These are phyloP conservation scores for Morus bassanus DNA, from an alignment of 2,797 vertebrate genomes.

Conservation along the genomic window DNA sequence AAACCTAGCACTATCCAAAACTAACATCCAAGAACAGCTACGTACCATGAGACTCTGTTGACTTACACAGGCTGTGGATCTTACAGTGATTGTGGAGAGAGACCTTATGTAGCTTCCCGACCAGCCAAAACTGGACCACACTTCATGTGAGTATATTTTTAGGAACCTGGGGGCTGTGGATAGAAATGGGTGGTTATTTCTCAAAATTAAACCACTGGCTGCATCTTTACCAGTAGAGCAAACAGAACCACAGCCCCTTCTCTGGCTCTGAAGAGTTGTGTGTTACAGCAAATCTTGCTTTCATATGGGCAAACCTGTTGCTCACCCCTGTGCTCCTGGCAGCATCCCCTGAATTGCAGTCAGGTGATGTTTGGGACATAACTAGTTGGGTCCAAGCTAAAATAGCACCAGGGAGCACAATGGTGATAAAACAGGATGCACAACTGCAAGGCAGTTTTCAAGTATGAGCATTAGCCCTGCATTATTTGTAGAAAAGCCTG, in stretches of 20 bases:
- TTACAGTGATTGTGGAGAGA: not conserved
- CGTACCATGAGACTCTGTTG: not conserved
- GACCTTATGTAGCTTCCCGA: not conserved
- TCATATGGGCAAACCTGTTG: not conserved
- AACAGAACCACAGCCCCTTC: not conserved
- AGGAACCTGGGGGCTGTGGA: not conserved
- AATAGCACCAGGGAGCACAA: not conserved
- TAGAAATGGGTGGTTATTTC: not conserved
- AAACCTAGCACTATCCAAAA: not conserved
- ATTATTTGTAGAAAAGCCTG: not conserved
- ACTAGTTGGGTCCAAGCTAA: not conserved
- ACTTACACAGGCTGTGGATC: not conserved
- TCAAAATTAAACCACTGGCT: not conserved
- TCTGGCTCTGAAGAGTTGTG: not conserved
- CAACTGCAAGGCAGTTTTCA: not conserved
- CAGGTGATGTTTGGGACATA: not conserved
- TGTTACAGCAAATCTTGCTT: not conserved
- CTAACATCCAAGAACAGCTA: not conserved
- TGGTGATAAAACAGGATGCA: not conserved
- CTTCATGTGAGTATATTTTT: not conserved
- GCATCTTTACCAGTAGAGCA: not conserved
- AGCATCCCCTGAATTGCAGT: not conserved
- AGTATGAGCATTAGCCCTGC: not conserved
- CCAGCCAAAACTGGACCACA: not conserved
- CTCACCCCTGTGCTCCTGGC: rapidly evolving